Evolutionary conservation across 1,140 invertebrate genomes (phyloP), one percentile per base, ranked within the genome.

Genomic region (Augochlora pura): DNA sequence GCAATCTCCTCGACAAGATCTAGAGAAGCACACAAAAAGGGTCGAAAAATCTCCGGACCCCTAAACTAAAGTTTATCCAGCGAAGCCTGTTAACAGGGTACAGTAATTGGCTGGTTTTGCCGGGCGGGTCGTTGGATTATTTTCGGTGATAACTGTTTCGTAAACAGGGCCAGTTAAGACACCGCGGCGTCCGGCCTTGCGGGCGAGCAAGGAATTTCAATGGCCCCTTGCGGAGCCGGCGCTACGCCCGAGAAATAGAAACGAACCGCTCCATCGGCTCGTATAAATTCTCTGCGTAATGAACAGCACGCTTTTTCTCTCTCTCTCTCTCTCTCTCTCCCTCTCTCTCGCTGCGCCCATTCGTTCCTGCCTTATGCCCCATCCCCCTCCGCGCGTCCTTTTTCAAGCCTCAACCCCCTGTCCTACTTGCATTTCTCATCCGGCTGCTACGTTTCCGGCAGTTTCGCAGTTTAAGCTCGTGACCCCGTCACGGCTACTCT

Each of bases 381-480:
- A 39, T n/a, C 38, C 18, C 32, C 52, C 23, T 23, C 54, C n/a
- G 7, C n/a, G 0, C 14, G 27, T 25, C 18, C 12, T 54, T 54
- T 54, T 54, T 54, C 2, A 16, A 6, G 18, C 21, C 16, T 54
- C 49, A 6, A 18, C 49, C 16, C 49, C 21, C 49, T 75, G 63
- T 67, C 46, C 63, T 59, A 66, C 49, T 67, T 75, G 52, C 59
- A 25, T 59, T 54, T 66, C 38, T 75, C 63, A 66, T 66, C 63
- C 38, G 16, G 42, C 49, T 7, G 42, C 38, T 39, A 42, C 72
- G 49, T 59, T 57, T 57, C 72, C n/a, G 52, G 32, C 32, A 66
- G 73, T 42, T 66, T 66, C 49, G 60, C 25, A 52, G 27, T 73
- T 73, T 52, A 59, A 67, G 63, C 73, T 75, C 73, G 63, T 67